These are phyloP conservation scores for Matsumurasca onukii DNA, from an alignment of 1,140 invertebrate species.

Conservation along the genomic window DNA sequence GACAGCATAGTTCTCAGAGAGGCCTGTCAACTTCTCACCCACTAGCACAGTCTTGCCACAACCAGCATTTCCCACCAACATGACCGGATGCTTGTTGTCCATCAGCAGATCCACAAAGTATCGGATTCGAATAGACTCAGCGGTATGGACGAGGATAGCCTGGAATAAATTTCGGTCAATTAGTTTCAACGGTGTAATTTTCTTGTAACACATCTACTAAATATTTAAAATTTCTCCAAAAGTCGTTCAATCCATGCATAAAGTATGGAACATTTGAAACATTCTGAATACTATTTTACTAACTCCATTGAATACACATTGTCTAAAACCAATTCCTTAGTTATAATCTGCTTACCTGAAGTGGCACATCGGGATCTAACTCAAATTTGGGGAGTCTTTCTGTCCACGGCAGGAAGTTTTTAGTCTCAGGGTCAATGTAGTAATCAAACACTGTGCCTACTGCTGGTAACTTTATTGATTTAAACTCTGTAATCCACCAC, in stretches of 20 bases:
- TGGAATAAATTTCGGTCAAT: conserved; percentile 45
- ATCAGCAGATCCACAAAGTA: conserved; percentile 91
- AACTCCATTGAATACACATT: neutral
- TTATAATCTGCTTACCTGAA: conserved; percentile 80
- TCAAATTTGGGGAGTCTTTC: conserved; percentile 88
- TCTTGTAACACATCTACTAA: too few species aligned
- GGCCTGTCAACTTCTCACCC: conserved; percentile 75
- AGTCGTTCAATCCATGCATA: too few species aligned
- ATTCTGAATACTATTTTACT: neutral
- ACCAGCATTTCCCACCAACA: conserved; percentile 91
- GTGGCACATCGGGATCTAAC: conserved; percentile 85
- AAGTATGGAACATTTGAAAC: too few species aligned
- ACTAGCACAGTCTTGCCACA: conserved; percentile 89
- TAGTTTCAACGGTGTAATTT: neutral
- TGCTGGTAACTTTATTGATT: conserved; percentile 88
- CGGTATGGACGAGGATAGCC: conserved; percentile 89
- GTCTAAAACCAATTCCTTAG: neutral
- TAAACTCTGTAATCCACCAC: conserved; percentile 97
- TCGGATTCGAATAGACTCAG: conserved; percentile 86
- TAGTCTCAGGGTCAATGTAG: conserved; percentile 87
- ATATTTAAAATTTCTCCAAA: too few species aligned
- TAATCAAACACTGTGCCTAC: conserved; percentile 95
- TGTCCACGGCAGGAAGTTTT: conserved; percentile 87
- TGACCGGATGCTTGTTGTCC: conserved; percentile 84
- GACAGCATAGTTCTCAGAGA: conserved; percentile 86